These are phyloP conservation scores for Calidris pygmaea DNA, from an alignment of 2,113 vertebrate genomes.

Conservation along the genomic window DNA sequence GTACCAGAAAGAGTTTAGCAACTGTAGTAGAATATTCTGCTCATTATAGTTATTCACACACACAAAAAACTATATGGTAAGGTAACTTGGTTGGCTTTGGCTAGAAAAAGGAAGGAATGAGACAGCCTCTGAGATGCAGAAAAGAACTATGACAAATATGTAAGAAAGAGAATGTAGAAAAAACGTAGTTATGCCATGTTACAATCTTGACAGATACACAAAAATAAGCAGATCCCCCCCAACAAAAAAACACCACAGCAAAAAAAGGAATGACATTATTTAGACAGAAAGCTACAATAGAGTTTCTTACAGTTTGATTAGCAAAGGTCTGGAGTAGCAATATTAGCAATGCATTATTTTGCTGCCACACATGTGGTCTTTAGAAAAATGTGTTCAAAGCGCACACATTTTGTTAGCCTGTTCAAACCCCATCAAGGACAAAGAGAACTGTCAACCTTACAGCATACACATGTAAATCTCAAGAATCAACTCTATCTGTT, in stretches of 20 bases:
- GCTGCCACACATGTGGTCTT: background rate
- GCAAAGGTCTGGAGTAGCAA: background rate
- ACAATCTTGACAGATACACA: background rate
- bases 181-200: background rate
- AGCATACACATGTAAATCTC: background rate
- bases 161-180: background rate
- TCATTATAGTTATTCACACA: background rate
- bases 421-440: background rate
- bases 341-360: background rate
- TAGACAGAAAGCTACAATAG: background rate
- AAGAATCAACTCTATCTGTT: background rate
- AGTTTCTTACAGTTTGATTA: background rate
- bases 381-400: background rate
- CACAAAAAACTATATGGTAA: background rate
- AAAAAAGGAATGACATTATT: background rate
- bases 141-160: background rate
- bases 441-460: background rate
- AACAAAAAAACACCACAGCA: accelerated
- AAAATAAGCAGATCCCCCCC: background rate
- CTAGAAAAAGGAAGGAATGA: background rate
- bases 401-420: background rate
- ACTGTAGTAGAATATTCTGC: background rate
- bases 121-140: background rate
- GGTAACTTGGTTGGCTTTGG: background rate
- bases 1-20: background rate